phyloP scores from a whole-genome alignment of 30 jellyfish, hydroid and myxozoan species.

The Rhopilema esculentum region DNA sequence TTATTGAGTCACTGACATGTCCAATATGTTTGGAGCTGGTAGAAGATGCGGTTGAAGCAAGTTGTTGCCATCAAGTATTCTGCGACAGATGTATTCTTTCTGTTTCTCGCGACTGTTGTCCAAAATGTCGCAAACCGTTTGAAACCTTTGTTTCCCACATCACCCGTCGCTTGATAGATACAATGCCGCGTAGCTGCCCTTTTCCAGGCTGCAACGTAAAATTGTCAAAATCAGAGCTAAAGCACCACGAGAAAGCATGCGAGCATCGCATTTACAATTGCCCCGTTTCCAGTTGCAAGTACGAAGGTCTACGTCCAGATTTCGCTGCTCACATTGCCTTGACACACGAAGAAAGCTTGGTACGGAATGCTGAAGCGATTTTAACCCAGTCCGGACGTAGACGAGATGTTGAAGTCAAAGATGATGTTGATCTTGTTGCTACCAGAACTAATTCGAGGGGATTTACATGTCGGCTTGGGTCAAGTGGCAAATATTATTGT shows the following conservation, averaged over 20 bases:
- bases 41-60: constrained; percentile 84
- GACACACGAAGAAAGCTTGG: constrained; percentile 38
- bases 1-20: constrained; percentile 55
- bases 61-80: constrained; percentile 82
- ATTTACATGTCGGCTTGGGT: constrained; percentile 72
- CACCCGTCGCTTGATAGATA: constrained; percentile 74
- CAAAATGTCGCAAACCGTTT: constrained; percentile 73
- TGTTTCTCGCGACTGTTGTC: constrained; percentile 53
- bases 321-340: constrained; percentile 58
- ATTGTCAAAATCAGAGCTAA: constrained; percentile 65
- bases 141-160: constrained; percentile 20
- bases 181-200: constrained; percentile 52
- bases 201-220: constrained; percentile 64
- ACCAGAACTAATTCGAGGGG: constrained; percentile 51
- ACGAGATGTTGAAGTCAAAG: background rate
- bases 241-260: constrained; percentile 64
- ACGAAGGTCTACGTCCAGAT: constrained; percentile 40
- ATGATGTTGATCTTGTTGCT: constrained; percentile 5
- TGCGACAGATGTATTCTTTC: constrained; percentile 62
- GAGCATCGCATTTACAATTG: constrained; percentile 43
- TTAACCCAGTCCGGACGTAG: constrained; percentile 4
- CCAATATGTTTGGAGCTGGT: constrained; percentile 84
- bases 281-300: constrained; percentile 61
- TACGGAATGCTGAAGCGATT: constrained; percentile 22
- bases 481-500: constrained; percentile 84